phyloP scores from a whole-genome alignment of 2,888 invertebrate genomes.

The Colletes collaris region DNA sequence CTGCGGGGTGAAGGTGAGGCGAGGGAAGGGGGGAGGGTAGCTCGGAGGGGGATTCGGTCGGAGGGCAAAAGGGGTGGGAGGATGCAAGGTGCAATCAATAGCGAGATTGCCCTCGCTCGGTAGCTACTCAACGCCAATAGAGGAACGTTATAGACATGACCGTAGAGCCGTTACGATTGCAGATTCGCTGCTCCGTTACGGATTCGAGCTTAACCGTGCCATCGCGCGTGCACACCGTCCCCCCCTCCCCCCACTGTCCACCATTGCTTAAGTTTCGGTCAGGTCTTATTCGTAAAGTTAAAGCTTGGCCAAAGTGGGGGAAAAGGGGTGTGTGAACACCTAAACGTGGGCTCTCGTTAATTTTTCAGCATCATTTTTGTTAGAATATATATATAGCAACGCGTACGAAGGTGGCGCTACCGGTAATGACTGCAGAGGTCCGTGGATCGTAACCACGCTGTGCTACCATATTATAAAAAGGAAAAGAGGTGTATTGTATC shows the following conservation, averaged over 20 bases:
- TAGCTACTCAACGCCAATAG: conserved; percentile 69
- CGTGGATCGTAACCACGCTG: no score
- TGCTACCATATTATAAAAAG: no score
- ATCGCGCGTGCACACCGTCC: conserved; percentile 20
- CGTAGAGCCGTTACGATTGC: conserved; percentile 64
- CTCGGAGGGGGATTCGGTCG: conserved; percentile 39
- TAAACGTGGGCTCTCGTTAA: neutral
- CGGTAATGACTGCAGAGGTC: no score
- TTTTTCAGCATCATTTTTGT: no score
- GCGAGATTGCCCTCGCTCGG: conserved; percentile 72
- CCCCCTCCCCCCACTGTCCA: no score
- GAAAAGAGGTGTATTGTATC: no score
- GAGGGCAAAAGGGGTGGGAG: conserved; percentile 58
- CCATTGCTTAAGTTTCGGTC: neutral
- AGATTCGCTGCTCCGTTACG: conserved; percentile 40
- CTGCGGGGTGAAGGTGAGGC: neutral
- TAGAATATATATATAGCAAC: no score
- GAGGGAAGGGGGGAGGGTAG: conserved; percentile 35
- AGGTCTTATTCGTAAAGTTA: no score
- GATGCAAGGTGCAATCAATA: conserved; percentile 73
- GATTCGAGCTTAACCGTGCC: conserved; percentile 23
- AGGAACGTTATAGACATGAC: conserved; percentile 64
- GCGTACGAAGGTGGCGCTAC: no score
- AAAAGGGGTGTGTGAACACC: neutral
- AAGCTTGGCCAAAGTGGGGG: neutral